A percentile compares a stretch with the other conserved stretches of the same genome.
Evolutionary conservation across 2,888 invertebrate genomes (phyloP).

Genomic region (Phania funesta): DNA sequence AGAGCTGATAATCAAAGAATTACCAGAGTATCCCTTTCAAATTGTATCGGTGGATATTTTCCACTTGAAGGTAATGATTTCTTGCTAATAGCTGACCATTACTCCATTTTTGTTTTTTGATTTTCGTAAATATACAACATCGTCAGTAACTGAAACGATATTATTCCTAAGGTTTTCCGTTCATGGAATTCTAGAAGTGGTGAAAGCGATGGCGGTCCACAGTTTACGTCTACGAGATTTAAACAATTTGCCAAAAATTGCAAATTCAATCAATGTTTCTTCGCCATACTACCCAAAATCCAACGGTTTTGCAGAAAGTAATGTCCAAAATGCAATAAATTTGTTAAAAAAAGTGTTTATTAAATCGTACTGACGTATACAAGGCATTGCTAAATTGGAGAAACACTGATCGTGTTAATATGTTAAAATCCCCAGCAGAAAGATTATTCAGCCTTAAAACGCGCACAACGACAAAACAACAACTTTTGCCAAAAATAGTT

Average conservation of each 20-base stretch:
- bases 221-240: conserved; percentile 1
- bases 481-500: conserved; percentile 17
- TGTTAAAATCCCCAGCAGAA: conserved; percentile 6
- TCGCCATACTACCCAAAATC: not conserved
- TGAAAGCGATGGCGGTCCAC: conserved; percentile 21
- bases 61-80: not conserved
- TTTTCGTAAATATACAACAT: conserved; percentile 3
- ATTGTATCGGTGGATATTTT: conserved; percentile 3
- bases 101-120: conserved; percentile 1
- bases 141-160: not conserved
- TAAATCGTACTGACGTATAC: not conserved
- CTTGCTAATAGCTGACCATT: conserved; percentile 2
- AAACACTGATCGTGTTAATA: conserved; percentile 19
- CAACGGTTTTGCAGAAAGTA: conserved; percentile 22
- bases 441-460: conserved; percentile 52
- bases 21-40: conserved; percentile 4
- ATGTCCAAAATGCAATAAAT: conserved; percentile 23
- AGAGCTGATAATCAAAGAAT: not conserved
- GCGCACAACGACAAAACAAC: conserved; percentile 29
- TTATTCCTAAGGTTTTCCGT: conserved; percentile 10
- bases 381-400: conserved; percentile 20
- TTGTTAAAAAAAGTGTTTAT: not conserved
- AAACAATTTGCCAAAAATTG: conserved; percentile 2
- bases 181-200: not conserved
- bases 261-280: not conserved